Percentiles rank a stretch among this genome's conserved stretches.
These are phyloP conservation scores for Allophyes oxyacanthae DNA, from an alignment of 2,888 invertebrate species.

Conservation along the genomic window DNA sequence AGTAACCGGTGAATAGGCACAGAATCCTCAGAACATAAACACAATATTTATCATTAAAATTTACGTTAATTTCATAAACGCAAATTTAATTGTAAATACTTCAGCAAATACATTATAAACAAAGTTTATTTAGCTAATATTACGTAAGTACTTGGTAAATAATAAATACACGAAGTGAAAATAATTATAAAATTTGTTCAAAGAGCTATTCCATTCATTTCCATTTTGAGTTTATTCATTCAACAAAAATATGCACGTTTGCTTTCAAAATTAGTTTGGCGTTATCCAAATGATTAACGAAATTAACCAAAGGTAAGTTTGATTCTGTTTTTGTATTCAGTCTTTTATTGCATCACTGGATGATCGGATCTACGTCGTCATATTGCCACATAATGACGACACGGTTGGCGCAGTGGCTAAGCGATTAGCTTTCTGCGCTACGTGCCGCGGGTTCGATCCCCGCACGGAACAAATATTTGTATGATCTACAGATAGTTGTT, in stretches of 20 bases:
- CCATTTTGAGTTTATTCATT: conserved; percentile 2
- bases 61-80: conserved; percentile 2
- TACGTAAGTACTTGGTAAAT: conserved; percentile 8
- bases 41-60: conserved; percentile 7
- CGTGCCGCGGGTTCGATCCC: no score
- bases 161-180: conserved; percentile 22
- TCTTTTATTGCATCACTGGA: no score
- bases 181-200: conserved; percentile 19
- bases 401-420: no score
- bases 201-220: conserved; percentile 27
- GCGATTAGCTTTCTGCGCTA: no score
- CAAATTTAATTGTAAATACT: conserved; percentile 22
- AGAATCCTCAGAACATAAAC: conserved; percentile 22
- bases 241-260: conserved; percentile 24
- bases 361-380: no score
- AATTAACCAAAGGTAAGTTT: neutral
- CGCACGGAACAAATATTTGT: no score
- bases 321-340: no score
- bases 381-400: no score
- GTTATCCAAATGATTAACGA: neutral
- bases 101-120: conserved; percentile 30
- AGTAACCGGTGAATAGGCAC: conserved; percentile 17
- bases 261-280: conserved; percentile 13
- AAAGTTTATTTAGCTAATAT: conserved; percentile 13
- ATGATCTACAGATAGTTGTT: no score